Evolutionary conservation across 2,113 vertebrate genomes (phyloP).

Genomic region (Chauna torquata): DNA sequence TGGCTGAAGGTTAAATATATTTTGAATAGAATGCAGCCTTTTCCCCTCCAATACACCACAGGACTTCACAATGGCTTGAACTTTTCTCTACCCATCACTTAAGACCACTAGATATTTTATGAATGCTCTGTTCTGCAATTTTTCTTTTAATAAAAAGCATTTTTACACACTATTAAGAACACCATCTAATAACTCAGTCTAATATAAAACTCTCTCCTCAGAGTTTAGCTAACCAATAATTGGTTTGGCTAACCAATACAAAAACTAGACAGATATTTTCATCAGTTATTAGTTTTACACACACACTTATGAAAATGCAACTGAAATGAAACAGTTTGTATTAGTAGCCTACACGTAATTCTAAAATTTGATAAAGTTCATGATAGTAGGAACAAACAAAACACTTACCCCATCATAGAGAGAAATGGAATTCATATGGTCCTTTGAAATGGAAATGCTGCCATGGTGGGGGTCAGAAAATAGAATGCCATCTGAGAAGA

Average conservation of each 20-base stretch:
- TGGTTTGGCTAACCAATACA: background rate
- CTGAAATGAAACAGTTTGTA: background rate
- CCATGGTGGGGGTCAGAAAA: constrained; percentile 86
- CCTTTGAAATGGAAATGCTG: constrained; percentile 84
- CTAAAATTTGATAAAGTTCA: accelerated
- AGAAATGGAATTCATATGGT: constrained; percentile 81
- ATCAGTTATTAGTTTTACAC: background rate
- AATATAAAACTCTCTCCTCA: background rate
- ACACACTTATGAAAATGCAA: background rate
- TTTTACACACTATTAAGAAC: background rate
- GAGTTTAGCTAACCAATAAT: background rate
- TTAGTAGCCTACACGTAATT: accelerated
- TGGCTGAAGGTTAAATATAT: background rate
- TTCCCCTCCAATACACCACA: background rate
- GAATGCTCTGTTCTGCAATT: accelerated
- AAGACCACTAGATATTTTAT: background rate
- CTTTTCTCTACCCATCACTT: background rate
- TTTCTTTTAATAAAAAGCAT: background rate
- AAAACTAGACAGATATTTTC: background rate
- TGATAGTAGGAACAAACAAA: background rate
- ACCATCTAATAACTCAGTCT: background rate
- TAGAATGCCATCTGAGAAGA: constrained; percentile 90
- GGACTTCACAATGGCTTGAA: background rate
- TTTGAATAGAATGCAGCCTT: background rate
- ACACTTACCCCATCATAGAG: constrained; percentile 87